Evolutionary conservation across 2,888 invertebrate genomes (phyloP).

Genomic region (Chloroclystis v-ata): DNA sequence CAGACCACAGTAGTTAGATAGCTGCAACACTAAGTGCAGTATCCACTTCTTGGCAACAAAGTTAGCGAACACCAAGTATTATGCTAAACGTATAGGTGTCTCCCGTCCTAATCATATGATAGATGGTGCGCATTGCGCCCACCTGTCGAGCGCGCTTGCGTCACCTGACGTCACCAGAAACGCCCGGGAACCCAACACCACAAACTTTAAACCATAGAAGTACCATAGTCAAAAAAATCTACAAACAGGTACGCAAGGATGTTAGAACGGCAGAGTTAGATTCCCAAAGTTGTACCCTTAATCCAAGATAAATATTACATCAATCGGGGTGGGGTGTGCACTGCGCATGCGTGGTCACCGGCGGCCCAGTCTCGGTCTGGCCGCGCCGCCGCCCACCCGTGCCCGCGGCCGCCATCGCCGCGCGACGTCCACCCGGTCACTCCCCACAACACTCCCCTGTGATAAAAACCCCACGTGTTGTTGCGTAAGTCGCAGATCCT

Average conservation of each 20-base stretch:
- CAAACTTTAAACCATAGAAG: conserved; percentile 23
- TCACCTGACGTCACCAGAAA: conserved; percentile 61
- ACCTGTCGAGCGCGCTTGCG: conserved; percentile 77
- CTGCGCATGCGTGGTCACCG: conserved; percentile 38
- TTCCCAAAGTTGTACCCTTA: conserved; percentile 46
- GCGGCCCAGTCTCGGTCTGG: conserved; percentile 71
- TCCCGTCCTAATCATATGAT: conserved; percentile 73
- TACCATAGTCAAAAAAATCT: too few relatives aligned
- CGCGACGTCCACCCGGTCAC: conserved; percentile 34
- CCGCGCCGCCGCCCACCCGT: conserved; percentile 68
- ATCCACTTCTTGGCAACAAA: too few relatives aligned
- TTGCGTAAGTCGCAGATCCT: conserved; percentile 68
- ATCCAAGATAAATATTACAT: conserved; percentile 78
- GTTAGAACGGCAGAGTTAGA: too few relatives aligned
- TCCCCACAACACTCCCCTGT: conserved; percentile 17
- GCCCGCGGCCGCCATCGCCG: conserved; percentile 60
- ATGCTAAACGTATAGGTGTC: too few relatives aligned
- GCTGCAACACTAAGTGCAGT: too few relatives aligned
- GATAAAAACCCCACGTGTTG: conserved; percentile 47
- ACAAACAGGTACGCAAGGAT: too few relatives aligned
- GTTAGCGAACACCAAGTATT: too few relatives aligned
- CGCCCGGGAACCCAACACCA: conserved; percentile 36
- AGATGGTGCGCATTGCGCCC: conserved; percentile 75
- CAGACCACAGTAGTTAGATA: too few relatives aligned
- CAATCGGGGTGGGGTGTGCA: conserved; percentile 54